Evolutionary conservation across 2,888 invertebrate species (phyloP), one percentile per base, ranked within the genome.

Genomic region (Tetanocera ferruginea): DNA sequence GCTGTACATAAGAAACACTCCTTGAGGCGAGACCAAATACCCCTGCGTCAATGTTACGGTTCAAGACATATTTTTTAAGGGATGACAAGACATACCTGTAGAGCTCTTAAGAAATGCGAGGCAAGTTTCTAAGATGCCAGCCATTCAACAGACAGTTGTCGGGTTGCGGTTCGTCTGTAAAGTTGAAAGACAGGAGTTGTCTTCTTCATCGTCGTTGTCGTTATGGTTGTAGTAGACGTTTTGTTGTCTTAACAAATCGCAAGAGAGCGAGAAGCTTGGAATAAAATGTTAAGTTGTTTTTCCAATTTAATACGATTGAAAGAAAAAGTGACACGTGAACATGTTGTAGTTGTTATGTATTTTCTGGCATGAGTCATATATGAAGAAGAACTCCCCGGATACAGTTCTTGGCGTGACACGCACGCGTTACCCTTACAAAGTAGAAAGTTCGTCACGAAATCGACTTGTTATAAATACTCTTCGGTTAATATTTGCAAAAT

Each of bases 291-390:
- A 60, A 6, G 57, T 60, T 25, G 25, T 23, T 14, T n/a, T 71
- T 71, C 11, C 17, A 19, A 71, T 71, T 71, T 43, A 23, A 23
- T 64, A 19, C 31, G 66, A 72, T 37, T 51, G 31, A 19, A 49
- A 8, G 19, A n/a, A 34, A 51, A 62, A 67, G 66, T 75, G 55
- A 37, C 74, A 66, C 75, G 66, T 55, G 75, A 55, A 75, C 55
- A 28, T 11, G 51, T 66, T 49, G 23, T 17, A 25, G 62, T 34
- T 49, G 8, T 60, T 60, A 6, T 25, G 34, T n/a, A 6, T 25
- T 64, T n/a, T 28, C 34, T 55, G 17, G 52, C 74, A 66, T 75
- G 75, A 75, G 66, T 75, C 75, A 74, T 25, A 14, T 37, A 52
- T 19, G 17, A 9, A 43, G 51, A 49, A 43, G 69, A 19, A 49